phyloP scores from a whole-genome alignment of 1,140 invertebrate genomes.

The Drosophila lini region DNA sequence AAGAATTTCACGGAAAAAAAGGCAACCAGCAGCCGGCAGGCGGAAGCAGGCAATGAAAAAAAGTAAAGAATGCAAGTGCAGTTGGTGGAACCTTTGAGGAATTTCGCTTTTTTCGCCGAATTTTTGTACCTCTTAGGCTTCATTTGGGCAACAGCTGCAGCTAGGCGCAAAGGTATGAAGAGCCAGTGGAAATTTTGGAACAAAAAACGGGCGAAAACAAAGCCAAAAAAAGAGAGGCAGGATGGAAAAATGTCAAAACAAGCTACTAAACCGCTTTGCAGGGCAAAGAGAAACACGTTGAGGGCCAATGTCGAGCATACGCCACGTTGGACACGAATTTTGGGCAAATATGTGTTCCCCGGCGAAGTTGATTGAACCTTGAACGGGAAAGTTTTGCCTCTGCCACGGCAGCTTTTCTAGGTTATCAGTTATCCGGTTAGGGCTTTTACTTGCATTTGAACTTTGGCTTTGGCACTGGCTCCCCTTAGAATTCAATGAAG shows the following conservation, averaged over 20 bases:
- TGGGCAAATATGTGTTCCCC: constrained; percentile 23
- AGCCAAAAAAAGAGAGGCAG: constrained; percentile 3
- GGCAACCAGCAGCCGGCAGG: background rate
- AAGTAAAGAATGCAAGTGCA: constrained; percentile 65
- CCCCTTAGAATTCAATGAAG: constrained; percentile 3
- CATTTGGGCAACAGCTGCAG: constrained; percentile 39
- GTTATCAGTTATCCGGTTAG: constrained; percentile 40
- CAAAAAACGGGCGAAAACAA: constrained; percentile 34
- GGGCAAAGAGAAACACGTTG: constrained; percentile 15
- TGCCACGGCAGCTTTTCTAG: constrained; percentile 26
- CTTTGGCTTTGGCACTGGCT: constrained; percentile 25
- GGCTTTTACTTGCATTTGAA: constrained; percentile 28
- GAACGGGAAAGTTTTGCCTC: constrained; percentile 22
- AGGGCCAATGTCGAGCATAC: constrained; percentile 62
- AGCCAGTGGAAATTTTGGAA: constrained; percentile 25
- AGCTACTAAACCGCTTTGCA: constrained; percentile 40
- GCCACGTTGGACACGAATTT: constrained; percentile 43
- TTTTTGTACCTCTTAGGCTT: constrained; percentile 40
- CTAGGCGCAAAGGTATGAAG: constrained; percentile 47
- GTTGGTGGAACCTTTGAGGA: constrained; percentile 35
- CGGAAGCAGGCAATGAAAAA: background rate
- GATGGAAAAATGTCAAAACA: constrained; percentile 50
- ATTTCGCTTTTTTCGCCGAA: constrained; percentile 38
- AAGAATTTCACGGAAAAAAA: constrained; percentile 9
- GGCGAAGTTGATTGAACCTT: constrained; percentile 48